Conservation (phyloP, 2,113 vertebrate genomes). For the Daubentonia madagascariensis region DNA sequence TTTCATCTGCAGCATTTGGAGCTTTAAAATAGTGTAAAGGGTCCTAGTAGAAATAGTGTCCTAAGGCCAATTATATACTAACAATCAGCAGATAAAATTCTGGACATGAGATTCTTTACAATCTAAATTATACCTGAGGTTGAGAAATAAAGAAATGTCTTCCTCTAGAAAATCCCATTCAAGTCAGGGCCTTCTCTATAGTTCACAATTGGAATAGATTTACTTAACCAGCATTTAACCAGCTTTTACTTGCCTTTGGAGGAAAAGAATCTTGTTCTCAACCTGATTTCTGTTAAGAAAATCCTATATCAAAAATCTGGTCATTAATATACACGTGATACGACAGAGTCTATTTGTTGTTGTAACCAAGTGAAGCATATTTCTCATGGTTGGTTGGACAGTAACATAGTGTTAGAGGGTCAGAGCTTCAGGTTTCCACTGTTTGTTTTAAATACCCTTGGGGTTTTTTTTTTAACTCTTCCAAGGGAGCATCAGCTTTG, state of each 20-base stretch:
- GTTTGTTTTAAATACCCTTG: conserved; percentile 47
- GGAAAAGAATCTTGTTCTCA: background rate
- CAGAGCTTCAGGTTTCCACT: background rate
- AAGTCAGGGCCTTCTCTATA: conserved; percentile 72
- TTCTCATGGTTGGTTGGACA: background rate
- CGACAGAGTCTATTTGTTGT: background rate
- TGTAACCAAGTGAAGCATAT: background rate
- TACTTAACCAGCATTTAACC: background rate
- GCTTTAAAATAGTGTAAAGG: conserved; percentile 40
- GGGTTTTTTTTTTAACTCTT: background rate
- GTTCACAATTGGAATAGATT: conserved; percentile 68
- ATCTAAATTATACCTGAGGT: conserved; percentile 40
- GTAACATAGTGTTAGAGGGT: background rate
- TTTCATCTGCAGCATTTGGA: conserved; percentile 23
- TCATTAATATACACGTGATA: background rate
- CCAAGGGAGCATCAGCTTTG: conserved; percentile 70
- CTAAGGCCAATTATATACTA: conserved; percentile 50
- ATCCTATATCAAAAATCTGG: background rate
- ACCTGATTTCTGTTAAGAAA: background rate
- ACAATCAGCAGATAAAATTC: background rate
- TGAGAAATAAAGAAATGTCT: conserved; percentile 49
- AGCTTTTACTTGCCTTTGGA: background rate
- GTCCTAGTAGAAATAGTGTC: conserved; percentile 61
- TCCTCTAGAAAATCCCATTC: conserved; percentile 62
- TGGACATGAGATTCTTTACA: background rate